These are phyloP conservation scores for Thelaira solivaga DNA, from an alignment of 2,888 invertebrate species.

Conservation along the genomic window DNA sequence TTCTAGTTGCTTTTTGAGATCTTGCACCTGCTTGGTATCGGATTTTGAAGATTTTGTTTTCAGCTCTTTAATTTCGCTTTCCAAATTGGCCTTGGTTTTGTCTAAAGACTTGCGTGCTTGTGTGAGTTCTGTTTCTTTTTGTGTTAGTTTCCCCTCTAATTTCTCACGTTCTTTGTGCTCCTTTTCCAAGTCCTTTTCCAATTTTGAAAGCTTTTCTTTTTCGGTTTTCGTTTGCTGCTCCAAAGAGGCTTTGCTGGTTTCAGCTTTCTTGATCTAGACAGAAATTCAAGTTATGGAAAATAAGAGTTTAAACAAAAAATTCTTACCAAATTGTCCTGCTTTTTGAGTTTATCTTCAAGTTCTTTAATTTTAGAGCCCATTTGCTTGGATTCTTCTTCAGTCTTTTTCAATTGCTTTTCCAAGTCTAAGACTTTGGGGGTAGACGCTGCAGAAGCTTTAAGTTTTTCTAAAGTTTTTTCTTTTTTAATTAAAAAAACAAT, in stretches of 20 bases:
- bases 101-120: conserved; percentile 82
- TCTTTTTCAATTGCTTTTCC: conserved; percentile 83
- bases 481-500: too few relatives aligned
- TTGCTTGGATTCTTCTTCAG: conserved; percentile 83
- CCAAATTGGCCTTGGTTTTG: conserved; percentile 82
- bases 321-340: conserved; percentile 76
- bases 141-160: conserved; percentile 81
- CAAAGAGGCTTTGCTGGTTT: conserved; percentile 76
- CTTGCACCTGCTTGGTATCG: conserved; percentile 84
- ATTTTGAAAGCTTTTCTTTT: conserved; percentile 77
- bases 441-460: conserved; percentile 74
- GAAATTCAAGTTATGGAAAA: not conserved
- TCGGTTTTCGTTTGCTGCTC: conserved; percentile 78
- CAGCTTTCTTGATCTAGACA: conserved; percentile 77
- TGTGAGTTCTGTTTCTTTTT: conserved; percentile 80
- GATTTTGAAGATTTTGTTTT: conserved; percentile 82
- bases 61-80: conserved; percentile 86
- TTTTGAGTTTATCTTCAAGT: conserved; percentile 78
- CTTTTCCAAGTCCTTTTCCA: conserved; percentile 83
- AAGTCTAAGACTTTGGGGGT: conserved; percentile 81
- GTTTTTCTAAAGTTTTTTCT: too few relatives aligned
- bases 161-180: conserved; percentile 82
- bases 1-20: conserved; percentile 77
- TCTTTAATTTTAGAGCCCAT: conserved; percentile 79
- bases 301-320: not conserved